These are phyloP conservation scores for Microplitis mediator DNA, from an alignment of 1,140 invertebrate species.

Conservation along the genomic window DNA sequence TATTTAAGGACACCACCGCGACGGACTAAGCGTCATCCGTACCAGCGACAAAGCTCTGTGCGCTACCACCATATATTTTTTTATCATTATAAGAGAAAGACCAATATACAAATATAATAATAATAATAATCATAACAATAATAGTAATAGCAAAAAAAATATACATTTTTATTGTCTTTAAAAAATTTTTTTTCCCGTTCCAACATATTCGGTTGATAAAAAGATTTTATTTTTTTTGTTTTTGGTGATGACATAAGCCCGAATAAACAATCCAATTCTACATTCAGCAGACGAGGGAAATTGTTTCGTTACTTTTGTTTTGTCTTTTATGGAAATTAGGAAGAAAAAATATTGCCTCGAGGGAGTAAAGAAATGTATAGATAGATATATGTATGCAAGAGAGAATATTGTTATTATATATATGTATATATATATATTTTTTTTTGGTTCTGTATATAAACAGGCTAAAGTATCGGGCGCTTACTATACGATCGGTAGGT, in stretches of 20 bases:
- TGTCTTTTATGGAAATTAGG: slow-evolving; percentile 16
- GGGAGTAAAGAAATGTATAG: not conserved
- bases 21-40: slow-evolving; percentile 45
- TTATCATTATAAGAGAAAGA: not conserved
- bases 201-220: not conserved
- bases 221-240: not conserved
- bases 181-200: not conserved
- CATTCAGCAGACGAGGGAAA: not conserved
- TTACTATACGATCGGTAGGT: slow-evolving; percentile 37
- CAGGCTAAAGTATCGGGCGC: slow-evolving; percentile 21
- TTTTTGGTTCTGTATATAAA: not conserved
- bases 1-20: slow-evolving; percentile 51
- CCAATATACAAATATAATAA: not conserved
- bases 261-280: not conserved
- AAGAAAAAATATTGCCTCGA: not conserved
- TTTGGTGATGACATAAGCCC: not conserved
- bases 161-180: not conserved
- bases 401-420: slow-evolving; percentile 6
- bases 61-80: not conserved
- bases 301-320: slow-evolving; percentile 13
- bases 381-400: not conserved
- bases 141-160: not conserved
- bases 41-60: slow-evolving; percentile 31
- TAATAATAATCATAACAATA: not conserved
- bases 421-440: slow-evolving; percentile 3